phyloP scores from a whole-genome alignment of 2,888 invertebrate genomes.

The Antheraea assamensis region DNA sequence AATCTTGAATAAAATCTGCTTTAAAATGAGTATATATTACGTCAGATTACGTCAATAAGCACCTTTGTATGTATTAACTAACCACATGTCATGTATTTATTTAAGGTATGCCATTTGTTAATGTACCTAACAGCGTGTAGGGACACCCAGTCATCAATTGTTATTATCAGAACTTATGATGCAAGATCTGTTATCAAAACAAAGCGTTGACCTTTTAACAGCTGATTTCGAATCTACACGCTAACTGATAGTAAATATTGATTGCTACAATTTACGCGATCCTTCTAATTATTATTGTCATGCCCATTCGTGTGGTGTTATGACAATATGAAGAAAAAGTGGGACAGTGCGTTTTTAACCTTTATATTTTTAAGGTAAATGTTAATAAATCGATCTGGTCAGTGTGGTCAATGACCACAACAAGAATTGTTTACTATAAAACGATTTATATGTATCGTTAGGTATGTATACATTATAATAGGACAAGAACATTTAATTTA shows the following conservation, averaged over 20 bases:
- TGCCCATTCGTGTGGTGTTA: conserved; percentile 23
- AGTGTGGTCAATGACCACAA: conserved; percentile 17
- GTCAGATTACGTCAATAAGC: conserved; percentile 7
- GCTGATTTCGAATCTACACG: conserved; percentile 34
- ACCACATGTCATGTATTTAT: background rate
- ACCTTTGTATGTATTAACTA: conserved; percentile 5
- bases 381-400: background rate
- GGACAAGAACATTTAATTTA: background rate
- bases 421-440: conserved; percentile 25
- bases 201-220: conserved; percentile 37
- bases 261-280: conserved; percentile 35
- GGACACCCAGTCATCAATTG: background rate
- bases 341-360: conserved; percentile 21
- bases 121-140: background rate
- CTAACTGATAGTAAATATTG: conserved; percentile 45
- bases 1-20: conserved; percentile 3
- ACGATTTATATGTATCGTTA: background rate
- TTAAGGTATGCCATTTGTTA: conserved; percentile 5
- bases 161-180: conserved; percentile 12
- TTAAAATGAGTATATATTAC: conserved; percentile 8
- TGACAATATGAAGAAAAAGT: conserved; percentile 22
- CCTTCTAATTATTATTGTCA: conserved; percentile 36
- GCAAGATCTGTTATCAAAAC: conserved; percentile 24
- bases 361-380: conserved; percentile 13
- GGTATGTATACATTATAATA: background rate